Base-by-base conservation (phyloP, 2,888 invertebrate species). In the Zonitis immaculata region DNA sequence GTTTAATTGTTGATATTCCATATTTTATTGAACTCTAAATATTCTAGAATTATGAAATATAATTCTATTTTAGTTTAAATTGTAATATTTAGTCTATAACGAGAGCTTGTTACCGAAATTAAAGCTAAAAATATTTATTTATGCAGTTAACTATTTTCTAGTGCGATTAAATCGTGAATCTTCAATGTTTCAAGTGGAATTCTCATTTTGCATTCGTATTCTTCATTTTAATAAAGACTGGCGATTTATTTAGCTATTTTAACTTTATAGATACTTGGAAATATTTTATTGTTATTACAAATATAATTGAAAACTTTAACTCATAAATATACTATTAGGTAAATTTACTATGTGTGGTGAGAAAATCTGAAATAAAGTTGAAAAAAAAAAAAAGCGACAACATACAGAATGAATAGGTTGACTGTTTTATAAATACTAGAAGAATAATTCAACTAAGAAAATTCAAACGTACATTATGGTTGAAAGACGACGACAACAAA, bases 401-500 rank as follows among this genome's bases (percentile, higher is more conserved):
- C n/a, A 51, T 48, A 44, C 45, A 44, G 48, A 48, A 44, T 27
- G 51, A 47, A 52, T 54, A 47, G 58, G 52, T 55, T 54, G 49
- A 53, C 57, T 57, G 57, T 59, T 61, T 62, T 64, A 62, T 60
- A 59, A 64, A 63, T 64, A 62, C 60, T 57, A 51, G 57, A 51
- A 62, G 65, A 65, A 65, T 65, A 65, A 65, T 64, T 64, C 61
- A 60, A 57, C 64, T 66, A 65, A 65, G 64, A 66, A 61, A 60
- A n/a, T 57, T 54, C 65, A 66, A 59, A 62, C 61, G 62, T 60
- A 59, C 62, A 64, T 62, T 62, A 65, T 62, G 57, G 58, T 47
- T 57, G 57, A 62, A 65, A 65, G 59, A 63, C 63, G n/a, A n/a
- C n/a, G n/a, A n/a, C n/a, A 58, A 49, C 49, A 56, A 54, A 55